Base-by-base conservation (phyloP, 2,888 invertebrate species). In the Heterodera filipjevi region DNA sequence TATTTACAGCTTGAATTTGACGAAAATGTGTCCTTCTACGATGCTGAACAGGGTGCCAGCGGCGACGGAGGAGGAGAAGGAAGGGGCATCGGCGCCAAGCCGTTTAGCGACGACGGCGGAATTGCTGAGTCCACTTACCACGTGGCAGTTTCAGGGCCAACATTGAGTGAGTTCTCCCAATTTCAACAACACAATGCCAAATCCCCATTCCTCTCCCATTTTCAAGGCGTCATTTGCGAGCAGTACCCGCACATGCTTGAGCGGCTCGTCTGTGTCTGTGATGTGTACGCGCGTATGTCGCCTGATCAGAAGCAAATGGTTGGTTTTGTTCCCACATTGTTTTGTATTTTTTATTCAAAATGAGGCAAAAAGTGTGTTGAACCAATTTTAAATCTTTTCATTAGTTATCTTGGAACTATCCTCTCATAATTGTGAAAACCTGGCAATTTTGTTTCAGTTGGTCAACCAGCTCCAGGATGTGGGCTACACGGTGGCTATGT, bases 271-370 rank as follows among this genome's bases (percentile, higher is more conserved):
- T 83, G 87, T 19, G 87, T 88, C 14, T 89, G 87, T 78, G 88
- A 88, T 76, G 89, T 91, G 6, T 91, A 90, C 82, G 90, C 90
- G 30, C 82, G 90, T 73, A 90, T 90, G 90, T 86, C 90, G 32
- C 90, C 91, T 5, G 90, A 90, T 70, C 85, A 85, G 77, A 85
- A 85, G 81, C 86, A 85, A 77, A 46, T 84, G 66, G 75, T 75
- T 10, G 14, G 44, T 14, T 22, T 5, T 66, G 6, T 2, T 19
- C 12, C 12, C 0, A 39, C 6, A 39, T 2, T 39, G 39, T 6
- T 39, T 39, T 39, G 0, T n/a, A n/a, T n/a, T n/a, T n/a, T n/a
- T n/a, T n/a, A n/a, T n/a, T n/a, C n/a, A n/a, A n/a, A n/a, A n/a
- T n/a, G n/a, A n/a, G n/a, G n/a, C n/a, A n/a, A n/a, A n/a, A n/a